phyloP scores from a whole-genome alignment of 1,140 invertebrate genomes.

The Macrobrachium rosenbergii region DNA sequence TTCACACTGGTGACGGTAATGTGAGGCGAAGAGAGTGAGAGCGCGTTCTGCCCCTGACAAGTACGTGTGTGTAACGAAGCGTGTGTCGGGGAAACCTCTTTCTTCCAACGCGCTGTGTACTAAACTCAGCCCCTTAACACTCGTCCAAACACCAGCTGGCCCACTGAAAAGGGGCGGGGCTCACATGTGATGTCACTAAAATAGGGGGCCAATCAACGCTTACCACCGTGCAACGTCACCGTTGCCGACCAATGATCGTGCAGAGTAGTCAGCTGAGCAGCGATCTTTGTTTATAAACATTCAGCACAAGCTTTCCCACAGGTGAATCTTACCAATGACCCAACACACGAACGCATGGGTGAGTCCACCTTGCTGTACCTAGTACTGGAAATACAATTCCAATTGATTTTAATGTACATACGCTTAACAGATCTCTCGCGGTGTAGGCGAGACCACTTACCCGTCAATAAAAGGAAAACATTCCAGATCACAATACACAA shows the following conservation, averaged over 20 bases:
- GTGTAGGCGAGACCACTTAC: too few species aligned
- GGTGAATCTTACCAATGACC: not conserved
- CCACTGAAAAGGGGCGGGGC: slow-evolving; percentile 22
- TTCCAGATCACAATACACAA: too few species aligned
- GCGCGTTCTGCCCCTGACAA: not conserved
- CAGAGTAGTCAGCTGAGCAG: slow-evolving; percentile 51
- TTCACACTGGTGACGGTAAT: too few species aligned
- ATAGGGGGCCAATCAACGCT: slow-evolving; percentile 16
- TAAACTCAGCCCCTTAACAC: slow-evolving; percentile 35
- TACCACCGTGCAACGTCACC: slow-evolving; percentile 33
- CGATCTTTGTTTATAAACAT: slow-evolving; percentile 46
- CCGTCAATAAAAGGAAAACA: too few species aligned
- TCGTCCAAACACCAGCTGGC: slow-evolving; percentile 39
- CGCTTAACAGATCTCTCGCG: too few species aligned
- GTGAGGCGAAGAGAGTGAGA: too few species aligned
- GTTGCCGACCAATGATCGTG: slow-evolving; percentile 14
- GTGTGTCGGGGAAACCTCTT: slow-evolving; percentile 26
- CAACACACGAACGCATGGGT: not conserved
- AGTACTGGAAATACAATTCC: too few species aligned
- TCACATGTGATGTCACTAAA: slow-evolving; percentile 22
- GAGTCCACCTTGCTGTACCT: too few species aligned
- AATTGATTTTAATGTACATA: too few species aligned
- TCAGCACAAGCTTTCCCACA: slow-evolving; percentile 1
- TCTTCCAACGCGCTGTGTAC: slow-evolving; percentile 31
- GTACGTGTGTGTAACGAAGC: not conserved